Conservation (phyloP, 1,140 invertebrate species). For the Heliconius congener region DNA sequence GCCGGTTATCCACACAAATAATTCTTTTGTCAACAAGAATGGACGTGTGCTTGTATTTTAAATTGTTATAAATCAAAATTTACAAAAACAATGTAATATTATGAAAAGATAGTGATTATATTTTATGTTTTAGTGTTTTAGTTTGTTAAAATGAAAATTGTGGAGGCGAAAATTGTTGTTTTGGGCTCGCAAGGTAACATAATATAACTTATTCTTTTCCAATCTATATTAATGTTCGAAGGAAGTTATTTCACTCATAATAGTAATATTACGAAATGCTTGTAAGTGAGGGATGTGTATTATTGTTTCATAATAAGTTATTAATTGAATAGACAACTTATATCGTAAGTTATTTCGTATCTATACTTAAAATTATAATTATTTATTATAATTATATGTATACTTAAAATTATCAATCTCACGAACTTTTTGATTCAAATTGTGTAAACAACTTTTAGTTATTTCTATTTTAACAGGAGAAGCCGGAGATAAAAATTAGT, state of each 20-base stretch:
- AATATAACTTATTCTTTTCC: neutral
- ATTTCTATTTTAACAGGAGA: too few species aligned
- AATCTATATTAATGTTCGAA: neutral
- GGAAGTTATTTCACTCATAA: constrained; percentile 21
- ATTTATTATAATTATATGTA: too few species aligned
- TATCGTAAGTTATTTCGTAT: neutral
- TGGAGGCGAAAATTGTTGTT: constrained; percentile 92
- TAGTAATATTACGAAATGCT: constrained; percentile 22
- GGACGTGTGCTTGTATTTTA: constrained; percentile 28
- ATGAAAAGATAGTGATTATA: constrained; percentile 24
- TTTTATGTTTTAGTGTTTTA: constrained; percentile 32
- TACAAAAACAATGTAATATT: constrained; percentile 29
- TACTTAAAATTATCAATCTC: neutral
- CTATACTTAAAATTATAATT: too few species aligned
- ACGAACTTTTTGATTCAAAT: too few species aligned
- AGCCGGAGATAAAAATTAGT: too few species aligned
- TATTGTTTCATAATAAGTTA: neutral
- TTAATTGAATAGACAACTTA: neutral
- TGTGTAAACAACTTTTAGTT: too few species aligned
- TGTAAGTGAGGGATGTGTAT: neutral
- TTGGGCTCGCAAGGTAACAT: constrained; percentile 90
- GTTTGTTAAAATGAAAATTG: constrained; percentile 83
- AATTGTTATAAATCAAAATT: constrained; percentile 21
- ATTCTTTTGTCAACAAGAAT: constrained; percentile 19
- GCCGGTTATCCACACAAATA: constrained; percentile 23